A percentile compares a stretch with the other conserved stretches of the same genome.
These are phyloP conservation scores for Meta bourneti DNA, from an alignment of 2,888 invertebrate genomes.

Conservation along the genomic window DNA sequence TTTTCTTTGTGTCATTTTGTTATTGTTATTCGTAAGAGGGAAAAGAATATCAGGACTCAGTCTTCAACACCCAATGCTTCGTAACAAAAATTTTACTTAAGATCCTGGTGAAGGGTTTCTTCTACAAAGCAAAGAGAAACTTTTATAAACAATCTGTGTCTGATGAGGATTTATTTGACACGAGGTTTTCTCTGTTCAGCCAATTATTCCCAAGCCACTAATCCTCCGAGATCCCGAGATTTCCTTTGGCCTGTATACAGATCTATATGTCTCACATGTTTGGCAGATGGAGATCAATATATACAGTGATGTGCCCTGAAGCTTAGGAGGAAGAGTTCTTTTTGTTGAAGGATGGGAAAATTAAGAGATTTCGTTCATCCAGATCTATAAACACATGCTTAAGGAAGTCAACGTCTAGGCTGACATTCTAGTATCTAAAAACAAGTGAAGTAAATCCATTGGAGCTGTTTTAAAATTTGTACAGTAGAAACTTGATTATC, in stretches of 20 bases:
- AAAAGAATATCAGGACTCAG: neutral
- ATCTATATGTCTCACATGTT: slow-evolving; percentile 8
- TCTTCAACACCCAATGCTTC: neutral
- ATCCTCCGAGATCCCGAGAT: slow-evolving; percentile 14
- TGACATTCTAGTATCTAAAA: too few species aligned
- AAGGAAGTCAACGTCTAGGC: too few species aligned
- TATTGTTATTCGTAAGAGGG: too few species aligned
- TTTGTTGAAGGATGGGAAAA: neutral
- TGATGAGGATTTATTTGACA: slow-evolving; percentile 54
- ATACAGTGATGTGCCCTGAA: neutral
- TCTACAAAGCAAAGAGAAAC: neutral
- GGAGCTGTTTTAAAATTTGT: too few species aligned
- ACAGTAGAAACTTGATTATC: too few species aligned
- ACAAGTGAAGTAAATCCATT: too few species aligned
- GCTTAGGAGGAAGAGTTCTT: neutral
- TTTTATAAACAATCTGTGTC: slow-evolving; percentile 19
- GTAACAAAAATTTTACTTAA: neutral
- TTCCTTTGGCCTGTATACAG: neutral
- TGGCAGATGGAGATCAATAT: neutral
- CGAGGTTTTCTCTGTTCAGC: slow-evolving; percentile 21
- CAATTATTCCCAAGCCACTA: slow-evolving; percentile 45
- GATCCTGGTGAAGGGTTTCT: neutral
- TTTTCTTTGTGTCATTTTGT: too few species aligned
- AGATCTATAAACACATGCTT: neutral
- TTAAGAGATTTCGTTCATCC: neutral